Evolutionary conservation across 2,888 invertebrate species (phyloP).

Genomic region (Platycheirus rosarum): DNA sequence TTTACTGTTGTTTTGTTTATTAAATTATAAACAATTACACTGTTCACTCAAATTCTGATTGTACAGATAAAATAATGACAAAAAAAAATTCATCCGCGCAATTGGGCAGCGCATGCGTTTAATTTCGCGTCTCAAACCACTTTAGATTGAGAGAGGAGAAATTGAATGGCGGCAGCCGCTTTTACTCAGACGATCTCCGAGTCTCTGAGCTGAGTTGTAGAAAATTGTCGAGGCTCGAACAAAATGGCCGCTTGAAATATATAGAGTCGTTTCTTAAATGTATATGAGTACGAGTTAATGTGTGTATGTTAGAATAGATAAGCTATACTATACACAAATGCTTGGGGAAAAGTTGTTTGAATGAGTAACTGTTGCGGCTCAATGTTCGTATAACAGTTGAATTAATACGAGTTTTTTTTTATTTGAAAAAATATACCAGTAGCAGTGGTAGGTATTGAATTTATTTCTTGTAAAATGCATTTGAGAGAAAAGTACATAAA

Average conservation of each 20-base stretch:
- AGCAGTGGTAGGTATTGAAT: too few relatives aligned
- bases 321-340: constrained; percentile 1
- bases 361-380: constrained; percentile 16
- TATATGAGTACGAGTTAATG: constrained; percentile 3
- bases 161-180: constrained; percentile 68
- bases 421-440: constrained; percentile 1
- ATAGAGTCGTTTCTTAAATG: constrained; percentile 41
- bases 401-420: constrained; percentile 38
- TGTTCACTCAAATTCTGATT: constrained; percentile 55
- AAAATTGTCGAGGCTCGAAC: constrained; percentile 59
- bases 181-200: constrained; percentile 51
- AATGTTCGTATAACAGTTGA: constrained; percentile 27
- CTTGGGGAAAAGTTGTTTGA: constrained; percentile 1
- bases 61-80: constrained; percentile 68
- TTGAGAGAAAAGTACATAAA: too few relatives aligned
- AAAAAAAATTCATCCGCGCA: constrained; percentile 76
- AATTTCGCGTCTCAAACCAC: constrained; percentile 80
- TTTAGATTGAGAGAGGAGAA: constrained; percentile 74
- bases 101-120: constrained; percentile 77
- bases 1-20: constrained; percentile 71
- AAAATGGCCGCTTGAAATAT: constrained; percentile 56
- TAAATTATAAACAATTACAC: constrained; percentile 47
- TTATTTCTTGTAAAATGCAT: too few relatives aligned
- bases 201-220: constrained; percentile 41
- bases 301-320: constrained; percentile 22